Conservation (phyloP, 2,113 vertebrate genomes). For the Tupaia tana region DNA sequence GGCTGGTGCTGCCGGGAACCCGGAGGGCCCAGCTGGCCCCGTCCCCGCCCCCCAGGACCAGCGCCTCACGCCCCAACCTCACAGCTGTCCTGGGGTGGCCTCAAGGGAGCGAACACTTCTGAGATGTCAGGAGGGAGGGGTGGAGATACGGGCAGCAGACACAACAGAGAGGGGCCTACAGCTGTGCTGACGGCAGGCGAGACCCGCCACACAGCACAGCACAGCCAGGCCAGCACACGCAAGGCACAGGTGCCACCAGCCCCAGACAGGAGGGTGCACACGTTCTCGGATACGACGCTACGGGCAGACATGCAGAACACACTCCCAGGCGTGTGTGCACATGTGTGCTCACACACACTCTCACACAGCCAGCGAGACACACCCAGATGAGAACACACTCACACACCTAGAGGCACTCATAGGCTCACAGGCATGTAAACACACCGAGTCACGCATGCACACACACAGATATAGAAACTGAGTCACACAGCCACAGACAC, state of each 20-base stretch:
- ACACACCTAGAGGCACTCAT: not conserved
- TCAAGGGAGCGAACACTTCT: slow-evolving; percentile 56
- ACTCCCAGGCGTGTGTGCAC: not conserved
- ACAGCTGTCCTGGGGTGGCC: slow-evolving; percentile 63
- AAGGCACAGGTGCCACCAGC: not conserved
- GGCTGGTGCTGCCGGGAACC: slow-evolving; percentile 70
- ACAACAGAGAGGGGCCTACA: slow-evolving; percentile 43
- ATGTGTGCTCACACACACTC: not conserved
- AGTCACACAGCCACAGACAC: too few relatives aligned
- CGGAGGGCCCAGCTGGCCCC: slow-evolving; percentile 51
- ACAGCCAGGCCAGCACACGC: not conserved
- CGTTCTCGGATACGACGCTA: not conserved
- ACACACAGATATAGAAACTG: too few relatives aligned
- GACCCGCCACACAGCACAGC: not conserved
- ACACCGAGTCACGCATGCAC: not conserved
- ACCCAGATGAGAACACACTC: too few relatives aligned
- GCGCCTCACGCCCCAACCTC: not conserved
- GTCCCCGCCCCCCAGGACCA: slow-evolving; percentile 23
- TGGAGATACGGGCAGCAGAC: slow-evolving; percentile 18
- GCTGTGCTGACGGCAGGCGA: slow-evolving; percentile 13
- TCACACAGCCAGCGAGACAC: not conserved
- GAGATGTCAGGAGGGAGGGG: slow-evolving; percentile 58
- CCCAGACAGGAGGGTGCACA: not conserved
- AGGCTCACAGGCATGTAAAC: too few relatives aligned
- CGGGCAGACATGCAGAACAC: not conserved